Conservation (phyloP, 2,113 vertebrate species). For the Castor canadensis region DNA sequence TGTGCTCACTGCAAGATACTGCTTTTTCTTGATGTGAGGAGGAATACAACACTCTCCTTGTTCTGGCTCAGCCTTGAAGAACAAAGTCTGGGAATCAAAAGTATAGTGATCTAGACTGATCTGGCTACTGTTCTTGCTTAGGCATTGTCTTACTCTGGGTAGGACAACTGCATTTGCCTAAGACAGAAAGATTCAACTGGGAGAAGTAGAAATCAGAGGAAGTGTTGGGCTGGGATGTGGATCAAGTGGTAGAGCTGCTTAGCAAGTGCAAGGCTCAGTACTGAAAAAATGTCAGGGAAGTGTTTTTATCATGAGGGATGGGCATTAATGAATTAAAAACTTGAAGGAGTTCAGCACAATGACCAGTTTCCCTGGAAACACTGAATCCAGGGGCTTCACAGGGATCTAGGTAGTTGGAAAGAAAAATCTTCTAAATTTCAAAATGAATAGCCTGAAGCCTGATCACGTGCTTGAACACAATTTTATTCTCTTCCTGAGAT, state of each 20-base stretch:
- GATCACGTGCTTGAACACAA: no score
- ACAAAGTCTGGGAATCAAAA: background rate
- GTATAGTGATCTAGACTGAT: background rate
- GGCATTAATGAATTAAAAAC: background rate
- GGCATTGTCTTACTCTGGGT: background rate
- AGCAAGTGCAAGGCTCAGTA: no score
- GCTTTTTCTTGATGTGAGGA: background rate
- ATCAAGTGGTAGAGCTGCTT: no score
- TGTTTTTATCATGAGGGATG: background rate
- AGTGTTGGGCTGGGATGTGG: no score
- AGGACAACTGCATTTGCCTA: background rate
- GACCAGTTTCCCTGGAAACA: background rate
- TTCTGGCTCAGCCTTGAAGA: background rate
- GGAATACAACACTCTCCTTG: no score
- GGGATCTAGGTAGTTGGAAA: background rate
- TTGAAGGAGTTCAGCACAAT: background rate
- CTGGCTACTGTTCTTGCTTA: background rate
- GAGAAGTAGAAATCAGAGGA: background rate
- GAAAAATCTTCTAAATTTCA: background rate
- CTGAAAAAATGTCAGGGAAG: no score
- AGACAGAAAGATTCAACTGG: background rate
- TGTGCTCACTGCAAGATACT: no score
- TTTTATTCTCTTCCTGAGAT: background rate
- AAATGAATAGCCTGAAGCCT: background rate
- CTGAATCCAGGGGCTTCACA: background rate